Conservation (phyloP, 2,113 vertebrate genomes). For the Varanus salvator region DNA sequence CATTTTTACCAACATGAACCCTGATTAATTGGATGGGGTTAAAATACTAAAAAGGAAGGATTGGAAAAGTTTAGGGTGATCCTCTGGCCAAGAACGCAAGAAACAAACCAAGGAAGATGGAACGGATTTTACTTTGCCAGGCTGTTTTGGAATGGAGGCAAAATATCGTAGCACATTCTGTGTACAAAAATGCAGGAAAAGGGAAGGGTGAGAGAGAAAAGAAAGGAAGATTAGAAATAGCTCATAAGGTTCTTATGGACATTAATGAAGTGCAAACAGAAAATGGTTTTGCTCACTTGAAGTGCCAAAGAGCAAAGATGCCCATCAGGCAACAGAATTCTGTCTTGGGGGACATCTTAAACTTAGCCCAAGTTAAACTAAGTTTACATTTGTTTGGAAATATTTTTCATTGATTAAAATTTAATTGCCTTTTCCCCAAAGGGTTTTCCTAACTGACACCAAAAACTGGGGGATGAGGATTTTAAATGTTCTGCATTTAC, state of each 20-base stretch:
- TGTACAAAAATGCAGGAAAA: not conserved
- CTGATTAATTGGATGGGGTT: slow-evolving; percentile 6
- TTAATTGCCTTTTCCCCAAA: not conserved
- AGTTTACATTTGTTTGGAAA: not conserved
- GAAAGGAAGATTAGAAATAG: not conserved
- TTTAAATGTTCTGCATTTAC: not conserved
- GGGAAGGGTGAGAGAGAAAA: not conserved
- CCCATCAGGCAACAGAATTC: not conserved
- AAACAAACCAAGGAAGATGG: not conserved
- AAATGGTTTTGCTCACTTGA: not conserved
- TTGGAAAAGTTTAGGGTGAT: not conserved
- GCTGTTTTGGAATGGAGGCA: not conserved
- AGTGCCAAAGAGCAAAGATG: not conserved
- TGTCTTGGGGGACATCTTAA: not conserved
- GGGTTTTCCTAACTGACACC: not conserved
- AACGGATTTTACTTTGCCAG: too few species aligned
- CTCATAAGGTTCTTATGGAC: not conserved
- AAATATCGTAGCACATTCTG: not conserved
- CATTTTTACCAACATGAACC: not conserved
- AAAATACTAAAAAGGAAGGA: not conserved
- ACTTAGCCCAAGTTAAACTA: not conserved
- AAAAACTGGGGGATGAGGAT: not conserved
- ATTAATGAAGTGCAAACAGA: not conserved
- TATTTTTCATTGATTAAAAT: not conserved
- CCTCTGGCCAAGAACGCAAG: too few species aligned